phyloP scores from a whole-genome alignment of 2,888 invertebrate species.

The Trissoscelio sp. region DNA sequence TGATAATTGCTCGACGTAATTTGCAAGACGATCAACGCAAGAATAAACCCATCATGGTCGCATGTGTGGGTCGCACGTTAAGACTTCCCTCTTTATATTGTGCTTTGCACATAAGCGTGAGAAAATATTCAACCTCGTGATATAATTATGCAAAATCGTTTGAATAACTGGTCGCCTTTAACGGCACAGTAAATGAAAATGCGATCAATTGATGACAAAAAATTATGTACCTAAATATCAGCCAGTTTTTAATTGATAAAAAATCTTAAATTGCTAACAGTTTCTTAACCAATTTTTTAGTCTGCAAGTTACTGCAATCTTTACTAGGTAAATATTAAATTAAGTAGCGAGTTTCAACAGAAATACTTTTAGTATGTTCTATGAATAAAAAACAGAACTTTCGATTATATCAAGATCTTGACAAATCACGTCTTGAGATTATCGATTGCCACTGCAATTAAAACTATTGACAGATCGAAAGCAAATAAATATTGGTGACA shows the following conservation, averaged over 20 bases:
- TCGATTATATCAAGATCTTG: too few species aligned
- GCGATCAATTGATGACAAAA: constrained; percentile 19
- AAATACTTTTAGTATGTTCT: too few species aligned
- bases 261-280: too few species aligned
- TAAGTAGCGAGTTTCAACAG: too few species aligned
- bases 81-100: constrained; percentile 64
- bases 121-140: constrained; percentile 66
- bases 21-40: constrained; percentile 54
- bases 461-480: constrained; percentile 27
- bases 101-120: constrained; percentile 64
- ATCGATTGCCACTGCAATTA: neutral
- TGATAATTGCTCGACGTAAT: constrained; percentile 49
- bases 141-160: constrained; percentile 67
- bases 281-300: too few species aligned
- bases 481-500: constrained; percentile 9
- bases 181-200: constrained; percentile 32
- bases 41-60: constrained; percentile 61
- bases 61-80: constrained; percentile 60
- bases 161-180: constrained; percentile 52
- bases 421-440: too few species aligned
- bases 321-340: too few species aligned
- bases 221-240: neutral
- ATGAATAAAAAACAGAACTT: too few species aligned
- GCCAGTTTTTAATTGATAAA: too few species aligned
- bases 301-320: too few species aligned